A percentile compares a stretch with the other conserved stretches of the same genome.
These are phyloP conservation scores for Anthophora plumipes DNA, from an alignment of 2,888 invertebrate genomes.

Conservation along the genomic window DNA sequence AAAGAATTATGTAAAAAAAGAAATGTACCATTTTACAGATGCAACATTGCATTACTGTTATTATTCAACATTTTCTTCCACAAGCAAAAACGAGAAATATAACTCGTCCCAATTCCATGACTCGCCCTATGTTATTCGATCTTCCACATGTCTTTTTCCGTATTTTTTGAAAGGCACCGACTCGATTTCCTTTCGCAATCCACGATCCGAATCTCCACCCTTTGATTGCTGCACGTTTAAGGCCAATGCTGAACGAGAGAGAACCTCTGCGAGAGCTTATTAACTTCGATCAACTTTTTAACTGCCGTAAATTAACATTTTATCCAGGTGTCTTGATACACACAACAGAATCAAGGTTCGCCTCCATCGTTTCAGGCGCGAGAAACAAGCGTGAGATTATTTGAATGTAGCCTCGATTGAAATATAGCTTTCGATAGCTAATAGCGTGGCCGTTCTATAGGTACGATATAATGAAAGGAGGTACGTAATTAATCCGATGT, in stretches of 20 bases:
- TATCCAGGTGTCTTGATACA: conserved; percentile 18
- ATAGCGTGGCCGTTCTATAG: conserved; percentile 17
- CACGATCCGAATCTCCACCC: conserved; percentile 13
- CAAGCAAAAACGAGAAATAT: too few species aligned
- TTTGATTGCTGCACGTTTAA: conserved; percentile 9
- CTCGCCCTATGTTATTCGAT: too few species aligned
- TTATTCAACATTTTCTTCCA: too few species aligned
- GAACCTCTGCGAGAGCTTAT: conserved; percentile 20
- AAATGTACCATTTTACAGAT: too few species aligned
- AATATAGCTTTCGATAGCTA: conserved; percentile 50
- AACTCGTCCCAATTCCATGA: neutral
- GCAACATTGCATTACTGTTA: too few species aligned
- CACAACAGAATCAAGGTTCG: neutral
- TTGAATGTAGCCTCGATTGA: conserved; percentile 47
- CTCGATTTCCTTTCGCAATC: neutral
- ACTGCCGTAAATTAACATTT: conserved; percentile 46
- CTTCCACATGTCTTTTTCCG: neutral
- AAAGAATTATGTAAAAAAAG: too few species aligned
- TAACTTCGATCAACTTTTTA: conserved; percentile 33
- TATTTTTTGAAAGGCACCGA: neutral
- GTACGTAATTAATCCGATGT: conserved; percentile 62
- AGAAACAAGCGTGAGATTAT: conserved; percentile 35
- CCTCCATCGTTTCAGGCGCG: neutral
- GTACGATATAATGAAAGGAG: conserved; percentile 36
- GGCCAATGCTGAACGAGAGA: conserved; percentile 14